Percentiles rank a stretch among this genome's conserved stretches.
These are phyloP conservation scores for Parotocinclus haroldoi DNA, from an alignment of 2,797 vertebrate genomes.

Conservation along the genomic window DNA sequence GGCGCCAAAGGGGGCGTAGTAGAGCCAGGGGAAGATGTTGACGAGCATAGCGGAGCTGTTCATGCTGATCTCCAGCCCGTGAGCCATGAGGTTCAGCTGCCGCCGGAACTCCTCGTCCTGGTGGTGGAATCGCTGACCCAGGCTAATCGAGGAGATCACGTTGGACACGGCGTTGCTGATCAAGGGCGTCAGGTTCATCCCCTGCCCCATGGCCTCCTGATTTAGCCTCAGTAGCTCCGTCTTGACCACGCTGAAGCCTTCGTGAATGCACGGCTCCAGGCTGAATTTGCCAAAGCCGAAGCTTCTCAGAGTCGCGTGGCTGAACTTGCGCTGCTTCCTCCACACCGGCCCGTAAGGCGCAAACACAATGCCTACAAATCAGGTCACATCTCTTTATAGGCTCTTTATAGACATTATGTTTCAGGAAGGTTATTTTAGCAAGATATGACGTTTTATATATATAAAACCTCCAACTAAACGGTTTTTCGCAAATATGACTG, in stretches of 20 bases:
- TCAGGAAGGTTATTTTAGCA: no score
- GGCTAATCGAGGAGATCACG: constrained; percentile 87
- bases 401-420: no score
- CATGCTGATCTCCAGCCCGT: constrained; percentile 79
- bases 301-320: constrained; percentile 81
- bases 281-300: constrained; percentile 89
- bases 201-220: constrained; percentile 37
- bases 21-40: constrained; percentile 84
- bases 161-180: constrained; percentile 87
- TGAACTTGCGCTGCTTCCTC: constrained; percentile 90
- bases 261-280: constrained; percentile 84
- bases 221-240: constrained; percentile 75
- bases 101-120: constrained; percentile 79
- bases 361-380: constrained; percentile 84
- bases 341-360: constrained; percentile 87
- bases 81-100: constrained; percentile 81
- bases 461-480: no score
- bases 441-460: no score
- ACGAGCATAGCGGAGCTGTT: constrained; percentile 80
- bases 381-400: no score
- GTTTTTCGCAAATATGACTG: no score
- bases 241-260: constrained; percentile 80
- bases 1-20: constrained; percentile 85
- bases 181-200: constrained; percentile 73
- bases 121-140: constrained; percentile 85